These are phyloP conservation scores for Lasioglossum figueresi DNA, from an alignment of 2,888 invertebrate species.

Conservation along the genomic window DNA sequence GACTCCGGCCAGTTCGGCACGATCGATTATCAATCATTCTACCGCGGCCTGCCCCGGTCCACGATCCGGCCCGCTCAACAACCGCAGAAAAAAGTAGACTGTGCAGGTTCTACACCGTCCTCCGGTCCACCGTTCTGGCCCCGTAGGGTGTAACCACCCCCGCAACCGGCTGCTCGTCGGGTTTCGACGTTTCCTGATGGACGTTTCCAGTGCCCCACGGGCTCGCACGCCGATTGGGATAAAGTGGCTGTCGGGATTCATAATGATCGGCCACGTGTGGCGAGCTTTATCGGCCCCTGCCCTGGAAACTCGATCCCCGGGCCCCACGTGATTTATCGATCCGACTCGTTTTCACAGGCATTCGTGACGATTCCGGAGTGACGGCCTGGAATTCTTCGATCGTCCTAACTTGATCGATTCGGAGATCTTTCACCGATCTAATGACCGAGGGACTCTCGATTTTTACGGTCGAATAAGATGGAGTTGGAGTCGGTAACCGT, in stretches of 20 bases:
- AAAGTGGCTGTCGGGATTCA: slow-evolving; percentile 69
- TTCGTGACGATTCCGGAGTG: neutral
- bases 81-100: slow-evolving; percentile 44
- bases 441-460: neutral
- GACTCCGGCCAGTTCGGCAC: slow-evolving; percentile 74
- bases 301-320: slow-evolving; percentile 49
- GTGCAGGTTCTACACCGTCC: slow-evolving; percentile 29
- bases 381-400: neutral
- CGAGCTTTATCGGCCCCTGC: slow-evolving; percentile 61
- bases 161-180: slow-evolving; percentile 54
- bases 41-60: slow-evolving; percentile 58
- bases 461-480: neutral
- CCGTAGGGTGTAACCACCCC: slow-evolving; percentile 66
- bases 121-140: slow-evolving; percentile 25
- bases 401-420: neutral
- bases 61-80: slow-evolving; percentile 33
- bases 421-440: neutral
- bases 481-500: too few relatives aligned
- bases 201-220: slow-evolving; percentile 69
- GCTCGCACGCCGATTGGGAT: slow-evolving; percentile 65
- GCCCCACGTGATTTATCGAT: slow-evolving; percentile 59
- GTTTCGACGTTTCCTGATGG: slow-evolving; percentile 67
- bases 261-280: slow-evolving; percentile 59
- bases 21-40: slow-evolving; percentile 81
- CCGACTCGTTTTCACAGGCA: slow-evolving; percentile 25